These are phyloP conservation scores for Aphaenogaster rudis DNA, from an alignment of 1,140 invertebrate species.

Conservation along the genomic window DNA sequence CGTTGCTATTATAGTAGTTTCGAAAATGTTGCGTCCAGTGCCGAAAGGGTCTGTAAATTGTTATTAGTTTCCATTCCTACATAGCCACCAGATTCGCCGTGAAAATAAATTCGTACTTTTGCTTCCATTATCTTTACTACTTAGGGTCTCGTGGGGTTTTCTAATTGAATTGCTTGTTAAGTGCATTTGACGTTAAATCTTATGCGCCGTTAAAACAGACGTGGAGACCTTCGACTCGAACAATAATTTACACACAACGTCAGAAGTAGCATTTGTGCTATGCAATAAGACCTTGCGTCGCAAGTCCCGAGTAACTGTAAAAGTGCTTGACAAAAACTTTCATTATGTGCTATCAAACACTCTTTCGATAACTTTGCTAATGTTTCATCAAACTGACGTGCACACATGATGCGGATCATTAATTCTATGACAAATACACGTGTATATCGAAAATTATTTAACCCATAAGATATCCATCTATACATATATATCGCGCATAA, in stretches of 20 bases:
- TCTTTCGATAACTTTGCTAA: background rate
- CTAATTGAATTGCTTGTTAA: slow-evolving; percentile 78
- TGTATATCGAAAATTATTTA: slow-evolving; percentile 25
- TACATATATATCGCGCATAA: background rate
- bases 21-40: slow-evolving; percentile 11
- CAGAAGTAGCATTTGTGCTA: slow-evolving; percentile 36
- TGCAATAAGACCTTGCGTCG: slow-evolving; percentile 20
- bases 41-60: slow-evolving; percentile 36
- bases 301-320: background rate
- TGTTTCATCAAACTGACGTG: background rate
- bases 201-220: slow-evolving; percentile 68
- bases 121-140: slow-evolving; percentile 70
- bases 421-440: slow-evolving; percentile 18
- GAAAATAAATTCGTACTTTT: slow-evolving; percentile 48
- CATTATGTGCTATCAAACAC: background rate
- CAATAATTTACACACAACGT: slow-evolving; percentile 77
- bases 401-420: background rate
- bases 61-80: slow-evolving; percentile 46
- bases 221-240: slow-evolving; percentile 59
- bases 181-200: slow-evolving; percentile 76
- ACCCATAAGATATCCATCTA: background rate
- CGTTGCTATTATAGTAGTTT: slow-evolving; percentile 5
- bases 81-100: slow-evolving; percentile 33
- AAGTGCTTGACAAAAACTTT: background rate
- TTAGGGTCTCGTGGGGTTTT: slow-evolving; percentile 67